phyloP scores from a whole-genome alignment of 2,797 vertebrate genomes.

The Emydoidea blandingii region DNA sequence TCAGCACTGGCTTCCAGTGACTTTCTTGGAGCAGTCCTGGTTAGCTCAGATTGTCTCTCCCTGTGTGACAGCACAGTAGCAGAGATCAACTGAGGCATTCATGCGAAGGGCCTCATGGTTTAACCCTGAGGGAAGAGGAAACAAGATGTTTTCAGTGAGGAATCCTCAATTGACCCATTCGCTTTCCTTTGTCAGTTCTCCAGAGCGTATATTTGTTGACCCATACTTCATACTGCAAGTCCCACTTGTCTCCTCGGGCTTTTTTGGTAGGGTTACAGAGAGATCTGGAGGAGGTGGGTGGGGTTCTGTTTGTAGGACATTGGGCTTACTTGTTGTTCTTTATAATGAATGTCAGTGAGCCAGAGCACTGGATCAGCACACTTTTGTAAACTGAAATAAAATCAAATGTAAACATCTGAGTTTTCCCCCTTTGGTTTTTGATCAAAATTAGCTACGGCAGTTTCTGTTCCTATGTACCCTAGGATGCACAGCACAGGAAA shows the following conservation, averaged over 20 bases:
- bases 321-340: background rate
- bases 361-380: background rate
- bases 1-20: background rate
- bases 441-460: background rate
- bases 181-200: background rate
- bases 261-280: fast-evolving
- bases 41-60: background rate
- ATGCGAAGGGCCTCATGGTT: fast-evolving
- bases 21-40: background rate
- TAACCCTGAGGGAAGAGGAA: background rate
- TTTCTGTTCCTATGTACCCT: fast-evolving
- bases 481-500: background rate
- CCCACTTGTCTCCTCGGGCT: background rate
- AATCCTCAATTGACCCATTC: fast-evolving
- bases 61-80: background rate
- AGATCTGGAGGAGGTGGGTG: background rate
- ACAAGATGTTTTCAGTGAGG: background rate
- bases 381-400: background rate
- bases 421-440: background rate
- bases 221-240: background rate
- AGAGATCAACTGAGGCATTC: background rate
- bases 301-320: background rate
- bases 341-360: background rate
- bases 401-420: background rate
- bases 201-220: background rate